Conservation (phyloP, 2,113 vertebrate species). For the Fulica atra region DNA sequence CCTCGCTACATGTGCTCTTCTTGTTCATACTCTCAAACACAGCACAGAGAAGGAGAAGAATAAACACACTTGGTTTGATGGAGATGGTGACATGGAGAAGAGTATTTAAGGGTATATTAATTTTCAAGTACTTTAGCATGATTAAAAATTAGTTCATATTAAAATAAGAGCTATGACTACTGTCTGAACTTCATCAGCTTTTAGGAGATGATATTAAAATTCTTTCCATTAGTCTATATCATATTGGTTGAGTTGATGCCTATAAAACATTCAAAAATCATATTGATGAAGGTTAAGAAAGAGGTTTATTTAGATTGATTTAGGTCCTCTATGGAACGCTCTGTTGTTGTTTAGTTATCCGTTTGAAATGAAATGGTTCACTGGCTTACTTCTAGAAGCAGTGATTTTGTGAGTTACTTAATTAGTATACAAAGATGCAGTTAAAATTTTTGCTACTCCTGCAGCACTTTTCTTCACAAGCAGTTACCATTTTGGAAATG, state of each 20-base stretch:
- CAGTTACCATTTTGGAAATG: neutral
- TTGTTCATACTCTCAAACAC: neutral
- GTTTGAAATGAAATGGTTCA: neutral
- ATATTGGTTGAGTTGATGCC: neutral
- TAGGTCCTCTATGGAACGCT: neutral
- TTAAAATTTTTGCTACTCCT: neutral
- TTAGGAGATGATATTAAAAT: neutral
- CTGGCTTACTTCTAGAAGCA: neutral
- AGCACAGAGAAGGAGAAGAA: neutral
- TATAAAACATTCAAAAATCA: neutral
- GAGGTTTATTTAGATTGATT: neutral
- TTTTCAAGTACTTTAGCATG: conserved; percentile 13
- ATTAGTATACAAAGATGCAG: neutral
- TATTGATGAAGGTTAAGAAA: neutral
- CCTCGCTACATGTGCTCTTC: neutral
- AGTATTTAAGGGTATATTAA: neutral
- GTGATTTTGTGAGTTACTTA: neutral
- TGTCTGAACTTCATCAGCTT: neutral
- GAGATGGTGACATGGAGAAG: neutral
- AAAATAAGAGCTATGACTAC: neutral
- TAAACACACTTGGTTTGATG: neutral
- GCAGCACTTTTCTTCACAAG: neutral
- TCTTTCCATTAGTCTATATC: neutral
- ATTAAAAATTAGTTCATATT: conserved; percentile 25
- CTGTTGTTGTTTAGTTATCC: neutral